These are phyloP conservation scores for Heloderma charlesbogerti DNA, from an alignment of 2,113 vertebrate genomes.

Conservation along the genomic window DNA sequence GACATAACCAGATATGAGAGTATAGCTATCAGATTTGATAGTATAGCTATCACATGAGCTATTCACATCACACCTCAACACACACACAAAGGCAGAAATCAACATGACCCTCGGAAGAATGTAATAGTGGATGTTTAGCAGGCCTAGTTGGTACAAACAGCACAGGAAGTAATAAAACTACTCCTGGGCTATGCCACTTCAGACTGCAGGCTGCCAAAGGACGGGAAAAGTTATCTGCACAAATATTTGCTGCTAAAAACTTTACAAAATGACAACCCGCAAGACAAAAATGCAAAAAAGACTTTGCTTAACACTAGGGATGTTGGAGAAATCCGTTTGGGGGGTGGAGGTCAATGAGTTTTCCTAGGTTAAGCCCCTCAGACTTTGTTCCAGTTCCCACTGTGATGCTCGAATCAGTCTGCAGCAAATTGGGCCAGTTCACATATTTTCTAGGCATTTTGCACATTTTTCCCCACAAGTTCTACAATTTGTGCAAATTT, in stretches of 20 bases:
- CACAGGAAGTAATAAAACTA: neutral
- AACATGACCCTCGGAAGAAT: neutral
- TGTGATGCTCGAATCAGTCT: no score
- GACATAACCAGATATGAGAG: neutral
- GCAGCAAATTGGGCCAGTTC: no score
- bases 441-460: no score
- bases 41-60: neutral
- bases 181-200: neutral
- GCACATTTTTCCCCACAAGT: no score
- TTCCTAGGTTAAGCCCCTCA: no score
- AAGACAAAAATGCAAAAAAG: neutral
- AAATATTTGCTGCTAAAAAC: neutral
- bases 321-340: no score
- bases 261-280: neutral
- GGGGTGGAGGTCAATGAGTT: no score
- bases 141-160: neutral
- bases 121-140: neutral
- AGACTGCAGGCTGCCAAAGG: neutral
- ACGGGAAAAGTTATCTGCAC: neutral
- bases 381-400: no score
- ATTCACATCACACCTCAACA: neutral
- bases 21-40: constrained; percentile 6
- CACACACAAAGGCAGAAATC: neutral
- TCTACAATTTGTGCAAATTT: no score
- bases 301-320: neutral